phyloP scores from a whole-genome alignment of 2,797 vertebrate genomes.

The Cuniculus paca region DNA sequence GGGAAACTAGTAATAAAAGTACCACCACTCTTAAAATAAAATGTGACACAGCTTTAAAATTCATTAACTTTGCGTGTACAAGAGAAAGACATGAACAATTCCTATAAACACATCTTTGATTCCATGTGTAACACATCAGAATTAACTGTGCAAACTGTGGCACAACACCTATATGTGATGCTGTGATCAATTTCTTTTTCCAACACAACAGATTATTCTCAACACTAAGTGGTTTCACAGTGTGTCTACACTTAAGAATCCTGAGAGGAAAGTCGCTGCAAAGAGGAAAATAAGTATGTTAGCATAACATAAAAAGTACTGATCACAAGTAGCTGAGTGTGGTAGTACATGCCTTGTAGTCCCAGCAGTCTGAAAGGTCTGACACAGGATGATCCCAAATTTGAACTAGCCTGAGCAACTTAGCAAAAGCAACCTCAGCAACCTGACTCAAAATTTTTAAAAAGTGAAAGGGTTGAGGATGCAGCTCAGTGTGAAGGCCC shows the following conservation, averaged over 20 bases:
- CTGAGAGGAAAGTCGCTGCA: neutral
- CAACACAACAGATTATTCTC: neutral
- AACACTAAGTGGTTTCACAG: neutral
- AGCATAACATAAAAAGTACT: neutral
- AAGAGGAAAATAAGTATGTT: neutral
- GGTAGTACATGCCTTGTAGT: neutral
- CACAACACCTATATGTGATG: neutral
- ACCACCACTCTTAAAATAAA: neutral
- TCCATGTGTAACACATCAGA: neutral
- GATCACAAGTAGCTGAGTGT: neutral
- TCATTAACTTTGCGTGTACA: neutral
- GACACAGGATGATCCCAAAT: neutral
- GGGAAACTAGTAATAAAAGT: neutral
- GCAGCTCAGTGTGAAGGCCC: neutral
- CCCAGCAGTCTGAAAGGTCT: neutral
- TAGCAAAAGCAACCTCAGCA: no score
- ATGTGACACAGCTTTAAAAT: neutral
- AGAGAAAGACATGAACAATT: neutral
- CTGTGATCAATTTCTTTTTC: neutral
- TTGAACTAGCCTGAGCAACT: neutral
- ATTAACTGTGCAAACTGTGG: neutral
- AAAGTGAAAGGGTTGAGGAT: neutral
- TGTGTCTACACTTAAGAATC: neutral
- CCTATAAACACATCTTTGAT: neutral
- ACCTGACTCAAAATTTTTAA: neutral